Base-by-base conservation (phyloP, 2,888 invertebrate species). In the Neria commutata region DNA sequence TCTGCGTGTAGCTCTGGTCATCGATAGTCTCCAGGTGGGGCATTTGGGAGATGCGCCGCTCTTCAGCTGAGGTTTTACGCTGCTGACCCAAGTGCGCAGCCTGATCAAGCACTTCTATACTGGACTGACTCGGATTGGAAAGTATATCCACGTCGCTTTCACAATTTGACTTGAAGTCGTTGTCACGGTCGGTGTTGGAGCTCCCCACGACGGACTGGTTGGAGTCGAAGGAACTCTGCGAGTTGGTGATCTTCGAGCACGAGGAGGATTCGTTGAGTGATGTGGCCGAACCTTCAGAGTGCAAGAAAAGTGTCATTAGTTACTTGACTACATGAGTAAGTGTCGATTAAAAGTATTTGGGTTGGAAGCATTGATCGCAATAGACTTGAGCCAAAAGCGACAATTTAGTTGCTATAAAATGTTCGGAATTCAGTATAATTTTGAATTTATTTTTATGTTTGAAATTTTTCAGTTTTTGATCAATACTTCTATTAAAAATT, bases 91-190 rank as follows among this genome's bases (percentile, higher is more conserved):
- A 65, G 2, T 71, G 67, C 11, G 67, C 60, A 24, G 60, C 17
- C 53, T 83, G 54, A 67, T 86, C 86, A 51, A 88, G 75, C 26
- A 88, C 86, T 80, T 88, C 88, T 56, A 89, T 88, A 71, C 89
- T 89, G 67, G 88, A 88, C 72, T 88, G 87, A 78, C 89, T 89
- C 14, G 89, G 89, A 80, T 89, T 89, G 61, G 88, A 89, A 23
- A 90, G 83, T 45, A 90, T 84, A 67, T 89, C 88, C 61, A 90
- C 86, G 70, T 90, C 89, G 77, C 89, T 89, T 68, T 88, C 88
- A 81, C 54, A 83, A 60, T 78, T 78, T 11, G 74, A 68, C 56
- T 76, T 77, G 54, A 75, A 74, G 58, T 77, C 77, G 37, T 74
- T 60, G 52, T 78, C 77, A 11, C 78, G 75, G 51, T 80, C 78